Evolutionary conservation across 1,140 invertebrate species (phyloP), one percentile per base, ranked within the genome.

Genomic region (Drosophila takahashii): DNA sequence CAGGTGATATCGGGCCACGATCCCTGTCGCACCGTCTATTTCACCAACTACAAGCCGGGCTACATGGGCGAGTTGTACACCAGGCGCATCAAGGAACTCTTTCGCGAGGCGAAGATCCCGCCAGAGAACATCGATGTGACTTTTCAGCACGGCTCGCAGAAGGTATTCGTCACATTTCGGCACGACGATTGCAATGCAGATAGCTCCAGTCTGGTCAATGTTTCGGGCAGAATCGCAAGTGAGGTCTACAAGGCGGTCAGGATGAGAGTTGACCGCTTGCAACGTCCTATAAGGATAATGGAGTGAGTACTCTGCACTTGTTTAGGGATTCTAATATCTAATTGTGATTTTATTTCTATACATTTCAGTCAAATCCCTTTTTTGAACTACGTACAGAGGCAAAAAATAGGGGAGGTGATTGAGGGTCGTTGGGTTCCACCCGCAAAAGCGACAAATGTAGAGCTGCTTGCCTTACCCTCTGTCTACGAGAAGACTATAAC

Each of bases 231-330:
- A 91, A 94, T 97, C 56, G 89, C 94, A 5, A 93, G 94, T 15
- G 94, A 95, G 15, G 95, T 98, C 0, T 98, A 97, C 92, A 95
- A 95, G 76, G 96, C 96, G 3, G 78, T 98, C 0, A 96, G 96
- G 91, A 93, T 96, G 79, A 93, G 96, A 72, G 94, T 95, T 26
- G 77, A 94, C 4, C 92, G 93, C 36, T 50, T 92, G 1, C 76
- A 73, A 1, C 93, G 95, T 26, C 80, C 86, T 0, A 91, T 96
- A 26, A 90, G 93, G 8, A 83, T 95, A 9, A 92, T 93, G 67
- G 72, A 89, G 62, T 90, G 81, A 62, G 70, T 75, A 39, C 0
- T 4, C 5, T 15, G 5, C 0, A 3, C 1, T 10, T 36, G 13
- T 41, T 3, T n/a, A 0, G 11, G 22, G 4, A 2, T 3, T n/a